Conservation (phyloP, 2,113 vertebrate species). For the Centropus unirufus region DNA sequence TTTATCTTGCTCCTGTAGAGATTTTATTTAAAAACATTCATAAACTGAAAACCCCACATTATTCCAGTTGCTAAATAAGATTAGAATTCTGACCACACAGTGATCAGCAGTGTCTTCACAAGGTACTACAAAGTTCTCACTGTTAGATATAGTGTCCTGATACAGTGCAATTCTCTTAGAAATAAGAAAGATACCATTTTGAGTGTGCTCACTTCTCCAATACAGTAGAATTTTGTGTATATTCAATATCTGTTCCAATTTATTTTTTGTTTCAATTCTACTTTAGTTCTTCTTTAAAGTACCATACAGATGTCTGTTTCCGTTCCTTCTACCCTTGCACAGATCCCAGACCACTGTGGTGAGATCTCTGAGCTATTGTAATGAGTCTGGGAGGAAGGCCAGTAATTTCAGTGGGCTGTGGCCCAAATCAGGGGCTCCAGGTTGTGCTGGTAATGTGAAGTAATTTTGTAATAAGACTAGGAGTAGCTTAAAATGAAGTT, state of each 20-base stretch:
- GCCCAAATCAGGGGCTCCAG: accelerated
- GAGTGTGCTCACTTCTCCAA: neutral
- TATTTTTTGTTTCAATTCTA: neutral
- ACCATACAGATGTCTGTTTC: neutral
- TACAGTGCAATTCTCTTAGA: neutral
- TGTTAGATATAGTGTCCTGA: too few species aligned
- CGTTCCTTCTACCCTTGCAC: neutral
- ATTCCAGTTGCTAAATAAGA: neutral
- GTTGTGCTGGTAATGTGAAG: neutral
- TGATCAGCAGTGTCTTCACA: neutral
- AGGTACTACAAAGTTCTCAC: neutral
- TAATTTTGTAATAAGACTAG: neutral
- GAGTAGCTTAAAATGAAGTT: neutral
- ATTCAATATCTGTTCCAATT: neutral
- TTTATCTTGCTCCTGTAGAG: neutral
- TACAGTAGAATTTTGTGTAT: neutral
- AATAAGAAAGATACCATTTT: neutral
- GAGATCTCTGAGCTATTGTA: neutral
- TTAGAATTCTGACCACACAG: neutral
- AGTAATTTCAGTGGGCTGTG: neutral
- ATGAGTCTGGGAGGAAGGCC: neutral
- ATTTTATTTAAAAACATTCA: neutral
- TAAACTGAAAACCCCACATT: neutral
- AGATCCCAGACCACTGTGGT: neutral
- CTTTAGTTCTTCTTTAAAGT: neutral